Conservation (phyloP, 2,888 invertebrate species). For the Siphlonurus alternatus region DNA sequence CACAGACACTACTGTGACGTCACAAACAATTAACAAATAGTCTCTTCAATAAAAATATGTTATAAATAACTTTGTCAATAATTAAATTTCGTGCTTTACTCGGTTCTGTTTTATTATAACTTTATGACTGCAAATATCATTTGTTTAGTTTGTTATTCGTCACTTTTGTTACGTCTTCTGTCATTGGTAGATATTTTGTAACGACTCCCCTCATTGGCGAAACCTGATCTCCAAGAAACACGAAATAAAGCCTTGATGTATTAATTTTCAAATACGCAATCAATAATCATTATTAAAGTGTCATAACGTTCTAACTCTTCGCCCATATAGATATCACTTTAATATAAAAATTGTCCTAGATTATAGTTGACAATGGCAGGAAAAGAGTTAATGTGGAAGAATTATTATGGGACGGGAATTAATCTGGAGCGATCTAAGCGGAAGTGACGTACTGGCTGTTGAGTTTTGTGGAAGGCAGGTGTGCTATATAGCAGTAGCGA, state of each 20-base stretch:
- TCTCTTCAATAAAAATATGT: neutral
- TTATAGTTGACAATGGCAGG: neutral
- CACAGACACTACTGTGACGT: too few relatives aligned
- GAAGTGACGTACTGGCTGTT: neutral
- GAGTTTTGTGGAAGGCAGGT: too few relatives aligned
- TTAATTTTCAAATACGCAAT: neutral
- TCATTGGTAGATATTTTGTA: too few relatives aligned
- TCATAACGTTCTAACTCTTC: too few relatives aligned
- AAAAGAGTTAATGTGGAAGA: too few relatives aligned
- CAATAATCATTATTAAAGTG: too few relatives aligned
- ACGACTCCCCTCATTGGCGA: too few relatives aligned
- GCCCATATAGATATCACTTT: too few relatives aligned
- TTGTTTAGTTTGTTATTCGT: too few relatives aligned
- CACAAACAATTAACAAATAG: neutral
- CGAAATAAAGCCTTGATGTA: neutral
- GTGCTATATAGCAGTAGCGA: too few relatives aligned
- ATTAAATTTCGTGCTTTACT: neutral
- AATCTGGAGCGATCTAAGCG: neutral
- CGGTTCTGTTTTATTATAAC: neutral
- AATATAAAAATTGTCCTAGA: neutral
- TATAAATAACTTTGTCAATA: neutral
- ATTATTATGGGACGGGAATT: neutral
- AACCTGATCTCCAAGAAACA: too few relatives aligned
- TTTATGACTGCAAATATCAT: neutral
- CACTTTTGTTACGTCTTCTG: too few relatives aligned